Conservation (phyloP, 2,888 invertebrate species). For the Hydriomena furcata region DNA sequence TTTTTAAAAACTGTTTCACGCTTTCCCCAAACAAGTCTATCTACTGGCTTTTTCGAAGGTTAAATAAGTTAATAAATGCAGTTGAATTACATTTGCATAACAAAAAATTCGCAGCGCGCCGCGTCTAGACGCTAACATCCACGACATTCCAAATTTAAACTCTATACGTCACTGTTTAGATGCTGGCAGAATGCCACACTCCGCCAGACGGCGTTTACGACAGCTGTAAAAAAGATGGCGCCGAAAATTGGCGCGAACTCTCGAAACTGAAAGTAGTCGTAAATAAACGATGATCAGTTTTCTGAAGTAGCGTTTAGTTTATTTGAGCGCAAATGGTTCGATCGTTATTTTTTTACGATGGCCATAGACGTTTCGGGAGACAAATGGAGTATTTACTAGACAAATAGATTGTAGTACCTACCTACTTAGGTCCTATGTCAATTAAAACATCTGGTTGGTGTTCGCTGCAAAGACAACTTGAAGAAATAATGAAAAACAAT, state of each 20-base stretch:
- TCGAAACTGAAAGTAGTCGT: constrained; percentile 13
- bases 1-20: too few relatives aligned
- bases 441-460: too few relatives aligned
- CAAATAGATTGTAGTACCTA: too few relatives aligned
- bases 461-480: too few relatives aligned
- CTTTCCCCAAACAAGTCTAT: too few relatives aligned
- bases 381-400: not conserved
- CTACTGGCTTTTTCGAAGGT: too few relatives aligned
- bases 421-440: too few relatives aligned
- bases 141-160: constrained; percentile 32
- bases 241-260: constrained; percentile 30
- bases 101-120: not conserved
- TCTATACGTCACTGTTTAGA: constrained; percentile 22
- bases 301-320: constrained; percentile 14
- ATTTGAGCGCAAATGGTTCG: constrained; percentile 1
- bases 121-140: constrained; percentile 4
- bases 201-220: constrained; percentile 35
- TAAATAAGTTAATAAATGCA: too few relatives aligned
- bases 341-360: constrained; percentile 5
- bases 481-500: not conserved
- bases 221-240: constrained; percentile 31
- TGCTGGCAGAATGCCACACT: constrained; percentile 27
- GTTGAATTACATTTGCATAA: not conserved
- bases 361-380: not conserved
- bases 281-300: constrained; percentile 8